These are phyloP conservation scores for Pedionomus torquatus DNA, from an alignment of 2,113 vertebrate species.

Conservation along the genomic window DNA sequence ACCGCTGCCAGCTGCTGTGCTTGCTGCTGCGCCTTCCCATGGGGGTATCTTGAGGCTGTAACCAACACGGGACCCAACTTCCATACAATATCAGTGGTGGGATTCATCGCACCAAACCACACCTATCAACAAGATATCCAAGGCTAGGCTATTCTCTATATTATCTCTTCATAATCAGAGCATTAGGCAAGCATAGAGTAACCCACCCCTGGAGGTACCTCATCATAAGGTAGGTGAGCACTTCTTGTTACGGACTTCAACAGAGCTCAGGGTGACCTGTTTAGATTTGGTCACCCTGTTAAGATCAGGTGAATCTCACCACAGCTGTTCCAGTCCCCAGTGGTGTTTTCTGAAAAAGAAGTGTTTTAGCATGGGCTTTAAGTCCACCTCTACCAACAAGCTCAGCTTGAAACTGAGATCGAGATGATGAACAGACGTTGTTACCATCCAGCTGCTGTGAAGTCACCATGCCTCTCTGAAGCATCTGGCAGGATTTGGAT, in stretches of 20 bases:
- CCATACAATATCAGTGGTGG: fast-evolving
- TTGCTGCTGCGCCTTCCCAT: not conserved
- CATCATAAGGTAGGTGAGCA: not conserved
- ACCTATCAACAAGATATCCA: not conserved
- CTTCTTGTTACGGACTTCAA: not conserved
- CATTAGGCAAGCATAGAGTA: not conserved
- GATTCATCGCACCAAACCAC: not conserved
- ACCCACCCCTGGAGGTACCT: fast-evolving
- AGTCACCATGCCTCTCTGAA: not conserved
- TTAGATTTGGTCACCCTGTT: not conserved
- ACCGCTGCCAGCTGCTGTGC: fast-evolving
- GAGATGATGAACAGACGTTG: not conserved
- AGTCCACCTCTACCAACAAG: not conserved
- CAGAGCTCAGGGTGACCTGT: not conserved
- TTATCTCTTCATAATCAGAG: not conserved
- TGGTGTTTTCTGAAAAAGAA: not conserved
- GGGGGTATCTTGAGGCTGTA: not conserved
- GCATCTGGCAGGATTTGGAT: not conserved
- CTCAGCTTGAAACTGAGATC: not conserved
- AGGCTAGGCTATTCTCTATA: not conserved
- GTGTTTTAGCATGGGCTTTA: not conserved
- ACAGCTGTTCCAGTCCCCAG: not conserved
- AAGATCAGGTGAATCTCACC: not conserved
- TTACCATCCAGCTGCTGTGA: not conserved
- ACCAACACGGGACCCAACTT: fast-evolving